Percentiles rank a stretch among this genome's conserved stretches.
Conservation (phyloP, 2,888 invertebrate genomes). For the Celastrina argiolus region DNA sequence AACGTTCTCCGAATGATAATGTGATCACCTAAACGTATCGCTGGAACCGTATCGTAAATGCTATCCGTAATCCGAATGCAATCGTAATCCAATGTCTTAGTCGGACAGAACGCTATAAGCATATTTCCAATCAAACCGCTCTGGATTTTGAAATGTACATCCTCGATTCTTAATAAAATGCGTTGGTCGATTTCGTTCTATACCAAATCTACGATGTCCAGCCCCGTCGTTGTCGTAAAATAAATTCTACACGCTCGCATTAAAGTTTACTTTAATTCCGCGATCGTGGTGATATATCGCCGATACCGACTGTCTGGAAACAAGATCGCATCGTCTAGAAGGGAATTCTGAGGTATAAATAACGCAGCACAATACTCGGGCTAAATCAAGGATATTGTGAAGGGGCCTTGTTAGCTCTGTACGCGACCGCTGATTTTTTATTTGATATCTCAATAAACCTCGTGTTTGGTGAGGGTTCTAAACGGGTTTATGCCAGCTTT, state of each 20-base stretch:
- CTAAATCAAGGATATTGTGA: constrained; percentile 75
- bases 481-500: constrained; percentile 49
- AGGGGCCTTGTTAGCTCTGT: constrained; percentile 64
- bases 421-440: constrained; percentile 74
- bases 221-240: constrained; percentile 18
- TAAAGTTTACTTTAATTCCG: background rate
- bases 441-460: constrained; percentile 76
- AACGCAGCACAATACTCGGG: constrained; percentile 72
- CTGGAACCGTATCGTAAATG: constrained; percentile 21
- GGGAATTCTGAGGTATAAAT: constrained; percentile 67
- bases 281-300: constrained; percentile 30
- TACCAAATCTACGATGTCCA: constrained; percentile 32
- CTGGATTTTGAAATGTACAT: constrained; percentile 57
- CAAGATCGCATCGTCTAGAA: constrained; percentile 53
- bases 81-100: constrained; percentile 54
- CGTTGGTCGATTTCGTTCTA: constrained; percentile 55
- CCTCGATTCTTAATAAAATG: constrained; percentile 70
- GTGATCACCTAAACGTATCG: constrained; percentile 5
- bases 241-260: constrained; percentile 27
- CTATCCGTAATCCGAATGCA: constrained; percentile 54
- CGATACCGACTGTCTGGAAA: constrained; percentile 38
- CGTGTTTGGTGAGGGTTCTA: constrained; percentile 55
- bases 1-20: constrained; percentile 19
- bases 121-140: constrained; percentile 72
- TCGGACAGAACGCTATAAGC: constrained; percentile 55